These are phyloP conservation scores for Microcaecilia unicolor DNA, from an alignment of 2,797 vertebrate genomes.

Conservation along the genomic window DNA sequence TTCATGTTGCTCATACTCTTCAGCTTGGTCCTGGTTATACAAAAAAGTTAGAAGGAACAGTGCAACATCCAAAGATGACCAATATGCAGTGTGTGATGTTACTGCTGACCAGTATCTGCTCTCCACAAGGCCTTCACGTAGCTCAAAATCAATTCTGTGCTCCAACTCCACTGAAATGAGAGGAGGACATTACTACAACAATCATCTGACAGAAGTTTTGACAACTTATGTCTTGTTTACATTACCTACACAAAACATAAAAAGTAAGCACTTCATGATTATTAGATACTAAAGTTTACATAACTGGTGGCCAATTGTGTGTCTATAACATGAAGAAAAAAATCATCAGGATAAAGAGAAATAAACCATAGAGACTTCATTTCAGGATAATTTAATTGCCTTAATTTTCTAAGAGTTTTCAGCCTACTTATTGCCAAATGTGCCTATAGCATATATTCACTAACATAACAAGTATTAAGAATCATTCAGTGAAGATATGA, in stretches of 20 bases:
- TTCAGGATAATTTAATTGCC: too few relatives aligned
- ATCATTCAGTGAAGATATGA: too few relatives aligned
- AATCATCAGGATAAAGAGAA: too few relatives aligned
- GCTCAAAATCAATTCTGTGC: conserved; percentile 90
- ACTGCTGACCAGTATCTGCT: conserved; percentile 96
- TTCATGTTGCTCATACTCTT: conserved; percentile 38
- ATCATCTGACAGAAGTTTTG: rapidly evolving
- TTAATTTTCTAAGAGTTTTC: too few relatives aligned
- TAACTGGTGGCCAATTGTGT: too few relatives aligned
- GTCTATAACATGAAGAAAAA: too few relatives aligned
- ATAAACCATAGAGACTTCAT: too few relatives aligned
- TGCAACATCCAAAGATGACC: conserved; percentile 91
- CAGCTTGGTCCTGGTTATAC: conserved; percentile 64
- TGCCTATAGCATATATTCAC: too few relatives aligned
- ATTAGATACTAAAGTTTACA: too few relatives aligned
- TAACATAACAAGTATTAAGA: too few relatives aligned
- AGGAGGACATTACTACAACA: rapidly evolving
- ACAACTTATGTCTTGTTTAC: rapidly evolving
- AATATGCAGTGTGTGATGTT: conserved; percentile 94
- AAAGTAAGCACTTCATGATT: too few relatives aligned
- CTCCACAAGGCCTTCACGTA: conserved; percentile 91
- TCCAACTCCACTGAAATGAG: conserved; percentile 81
- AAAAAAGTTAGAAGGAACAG: conserved; percentile 94
- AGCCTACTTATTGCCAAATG: too few relatives aligned
- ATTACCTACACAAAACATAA: rapidly evolving